Evolutionary conservation across 2,113 vertebrate species (phyloP).

Genomic region (Ahaetulla prasina): DNA sequence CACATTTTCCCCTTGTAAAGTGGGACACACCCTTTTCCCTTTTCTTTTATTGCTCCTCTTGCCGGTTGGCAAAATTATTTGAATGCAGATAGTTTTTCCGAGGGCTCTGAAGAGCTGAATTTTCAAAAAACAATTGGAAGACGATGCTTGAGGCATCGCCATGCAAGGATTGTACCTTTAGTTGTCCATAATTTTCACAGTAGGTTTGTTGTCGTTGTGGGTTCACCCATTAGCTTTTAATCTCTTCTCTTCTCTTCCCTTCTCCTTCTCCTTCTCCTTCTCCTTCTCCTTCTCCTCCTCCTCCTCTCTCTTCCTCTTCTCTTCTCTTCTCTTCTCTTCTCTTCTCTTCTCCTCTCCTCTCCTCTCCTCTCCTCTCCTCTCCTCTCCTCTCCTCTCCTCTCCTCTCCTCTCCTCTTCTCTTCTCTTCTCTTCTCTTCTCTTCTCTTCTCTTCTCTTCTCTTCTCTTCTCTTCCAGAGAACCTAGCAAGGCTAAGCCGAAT

Average conservation of each 20-base stretch:
- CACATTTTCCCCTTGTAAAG: no score
- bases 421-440: not conserved
- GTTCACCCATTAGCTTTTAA: not conserved
- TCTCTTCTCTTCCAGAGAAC: not conserved
- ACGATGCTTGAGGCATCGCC: not conserved
- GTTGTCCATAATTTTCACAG: not conserved
- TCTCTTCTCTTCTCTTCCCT: no score
- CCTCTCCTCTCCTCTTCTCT: fast-evolving
- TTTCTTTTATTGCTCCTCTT: no score
- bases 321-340: no score
- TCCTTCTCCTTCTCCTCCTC: no score
- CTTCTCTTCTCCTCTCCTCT: not conserved
- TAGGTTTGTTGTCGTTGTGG: not conserved
- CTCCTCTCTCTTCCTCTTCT: not conserved
- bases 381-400: no score
- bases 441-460: not conserved
- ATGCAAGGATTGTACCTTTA: not conserved
- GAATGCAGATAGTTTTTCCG: no score
- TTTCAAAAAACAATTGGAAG: not conserved
- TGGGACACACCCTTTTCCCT: no score
- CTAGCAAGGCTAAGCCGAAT: not conserved
- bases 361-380: no score
- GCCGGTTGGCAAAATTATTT: no score
- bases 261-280: fast-evolving
- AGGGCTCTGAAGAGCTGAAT: not conserved